Percentiles rank a stretch among this genome's conserved stretches.
Evolutionary conservation across 2,888 invertebrate genomes (phyloP).

Genomic region (Luperina testacea): DNA sequence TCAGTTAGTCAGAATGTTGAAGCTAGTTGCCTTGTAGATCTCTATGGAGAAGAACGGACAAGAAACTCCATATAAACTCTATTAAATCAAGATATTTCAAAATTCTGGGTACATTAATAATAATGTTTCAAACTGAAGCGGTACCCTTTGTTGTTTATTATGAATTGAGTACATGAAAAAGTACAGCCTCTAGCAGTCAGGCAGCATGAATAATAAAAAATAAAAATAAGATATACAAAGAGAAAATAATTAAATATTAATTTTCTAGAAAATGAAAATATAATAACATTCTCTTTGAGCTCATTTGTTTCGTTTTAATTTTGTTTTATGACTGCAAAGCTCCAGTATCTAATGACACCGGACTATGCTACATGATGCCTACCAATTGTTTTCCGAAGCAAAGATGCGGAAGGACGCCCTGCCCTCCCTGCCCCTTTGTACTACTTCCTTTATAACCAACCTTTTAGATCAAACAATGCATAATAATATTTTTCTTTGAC

Average conservation of each 20-base stretch:
- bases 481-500: slow-evolving; percentile 6
- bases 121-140: neutral
- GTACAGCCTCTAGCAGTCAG: no score
- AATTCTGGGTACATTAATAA: no score
- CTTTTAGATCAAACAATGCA: neutral
- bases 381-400: neutral
- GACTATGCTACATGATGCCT: neutral
- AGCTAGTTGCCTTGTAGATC: no score
- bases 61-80: no score
- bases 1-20: no score
- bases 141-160: no score
- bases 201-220: neutral
- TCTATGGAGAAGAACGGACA: no score
- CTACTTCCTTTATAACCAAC: neutral
- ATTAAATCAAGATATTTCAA: no score
- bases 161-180: no score
- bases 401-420: neutral
- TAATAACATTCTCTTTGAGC: neutral
- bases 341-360: neutral
- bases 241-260: neutral
- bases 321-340: neutral
- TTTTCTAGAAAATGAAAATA: neutral
- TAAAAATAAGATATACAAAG: no score
- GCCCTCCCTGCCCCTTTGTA: neutral
- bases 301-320: neutral